Base-by-base conservation (phyloP, 2,888 invertebrate species). In the Teleiodes luculella region DNA sequence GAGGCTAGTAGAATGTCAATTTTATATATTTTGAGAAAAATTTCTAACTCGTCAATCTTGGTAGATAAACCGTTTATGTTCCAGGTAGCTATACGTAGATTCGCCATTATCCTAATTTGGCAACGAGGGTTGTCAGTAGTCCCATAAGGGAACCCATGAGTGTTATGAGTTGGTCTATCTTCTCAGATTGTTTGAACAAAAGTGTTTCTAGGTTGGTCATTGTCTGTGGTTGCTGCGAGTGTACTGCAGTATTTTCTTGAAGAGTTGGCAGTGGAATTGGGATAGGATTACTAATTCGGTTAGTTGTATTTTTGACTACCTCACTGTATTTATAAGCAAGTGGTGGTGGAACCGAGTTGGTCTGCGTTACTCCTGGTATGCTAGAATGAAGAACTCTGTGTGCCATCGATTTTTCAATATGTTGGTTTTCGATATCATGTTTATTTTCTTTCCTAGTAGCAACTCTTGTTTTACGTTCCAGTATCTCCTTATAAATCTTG, bases 61-160 rank as follows among this genome's bases (percentile, higher is more conserved):
- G n/a, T n/a, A n/a, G n/a, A n/a, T n/a, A n/a, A n/a, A n/a, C 63
- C 65, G 57, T 67, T 62, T 39, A 62, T 56, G 52, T 67, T 66
- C 65, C 63, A 67, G 13, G 60, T 41, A 1, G 49, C 61, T 24
- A 65, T 52, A 46, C 57, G 24, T 4, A 24, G 24, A 58, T 28
- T 63, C 35, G 5, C 33, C 13, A 37, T 24, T 28, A 24, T 30
- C 14, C 10, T 13, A 30, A n/a, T 37, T 53, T 56, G 41, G 33
- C 10, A 45, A 37, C 10, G 47, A 52, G 11, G 13, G 14, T 24
- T 31, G 48, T 36, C 13, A 49, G 5, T 3, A 49, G 35, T 10
- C 20, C 6, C 20, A 49, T 33, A 6, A 57, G 31, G 7, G 30
- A 53, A 16, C 53, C 45, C 35, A 59, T 57, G 50, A 55, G 59